Base-by-base conservation (phyloP, 2,888 invertebrate genomes). In the Stegophylla sp. region DNA sequence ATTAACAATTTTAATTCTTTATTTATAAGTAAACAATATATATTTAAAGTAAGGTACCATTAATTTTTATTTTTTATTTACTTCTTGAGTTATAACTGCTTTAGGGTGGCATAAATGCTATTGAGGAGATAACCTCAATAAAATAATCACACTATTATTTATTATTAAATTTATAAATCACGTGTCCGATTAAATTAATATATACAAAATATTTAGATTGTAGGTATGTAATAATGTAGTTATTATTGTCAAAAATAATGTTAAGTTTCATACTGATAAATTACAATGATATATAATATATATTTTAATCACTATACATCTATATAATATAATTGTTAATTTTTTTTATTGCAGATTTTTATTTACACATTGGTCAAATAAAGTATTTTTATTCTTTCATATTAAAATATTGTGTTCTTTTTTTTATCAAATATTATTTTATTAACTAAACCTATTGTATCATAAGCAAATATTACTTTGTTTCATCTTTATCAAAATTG, bases 101-200 rank as follows among this genome's bases (percentile, higher is more conserved):
- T 77, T 82, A 83, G 83, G 72, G 82, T 41, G 56, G 61, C 51
- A 81, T 84, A 76, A 26, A 28, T 45, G 88, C 88, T 88, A 86
- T 79, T 88, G 88, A 86, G 88, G 88, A 88, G 87, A 86, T 63
- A 87, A 88, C 87, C 88, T 86, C 88, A 88, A 88, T 86, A 88
- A 87, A 85, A 88, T 87, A 87, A 83, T 83, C 83, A 82, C 81
- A 81, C 17, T 81, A 71, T 15, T 81, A 71, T 15, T 9, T 20
- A 41, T 45, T 45, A 23, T 10, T 59, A 41, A 41, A 34, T 61
- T 28, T 34, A 34, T 23, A 43, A 3, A 34, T 20, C n/a, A 34
- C 59, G 15, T 48, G 26, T 41, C 41, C 1, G 10, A 63, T 56
- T 23, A n/a, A 69, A 26, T 53, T 69, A 69, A 41, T 13, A 28